Base-by-base conservation (phyloP, 1,140 invertebrate species). In the Oncopodura yosiiana region DNA sequence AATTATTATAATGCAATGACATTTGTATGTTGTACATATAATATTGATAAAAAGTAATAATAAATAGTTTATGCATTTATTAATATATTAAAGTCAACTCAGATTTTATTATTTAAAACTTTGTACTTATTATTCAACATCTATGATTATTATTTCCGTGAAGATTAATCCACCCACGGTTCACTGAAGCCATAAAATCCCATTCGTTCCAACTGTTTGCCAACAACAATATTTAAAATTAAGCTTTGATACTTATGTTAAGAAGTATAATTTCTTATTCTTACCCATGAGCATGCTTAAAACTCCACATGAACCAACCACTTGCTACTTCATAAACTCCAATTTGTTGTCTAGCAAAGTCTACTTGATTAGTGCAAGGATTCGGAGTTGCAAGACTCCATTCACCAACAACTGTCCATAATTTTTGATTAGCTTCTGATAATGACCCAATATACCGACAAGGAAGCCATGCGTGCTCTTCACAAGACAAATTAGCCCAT, bases 391-490 rank as follows among this genome's bases (percentile, higher is more conserved):
- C 56, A 8, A 58, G 19, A 5, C 46, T 55, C 60, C 60, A 62
- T 42, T 62, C 60, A 1, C 60, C 60, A 19, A 62, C 56, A 23
- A 62, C 60, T 6, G 60, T 62, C 60, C 56, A 62, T n/a, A 62
- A 24, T 30, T 58, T 62, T n/a, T 36, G 1, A 34, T 58, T 62
- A 3, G 56, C 52, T 29, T 50, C 48, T 49, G 12, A 14, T 2
- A 57, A 21, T 3, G 26, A 8, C 12, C 29, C 41, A 14, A 24
- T 14, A 11, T 51, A 48, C 11, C 27, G 12, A 46, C 60, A 62
- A 11, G 60, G 52, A 11, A 43, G 26, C 9, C 14, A 14, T 9
- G 43, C 38, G n/a, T 62, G 60, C 19, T 58, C 29, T 29, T 51
- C 36, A 37, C 60, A 62, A 24, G 56, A 45, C 42, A 12, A 12